Evolutionary conservation across 2,797 vertebrate genomes (phyloP), one percentile per base, ranked within the genome.

Genomic region (Eupleurogrammus muticus): DNA sequence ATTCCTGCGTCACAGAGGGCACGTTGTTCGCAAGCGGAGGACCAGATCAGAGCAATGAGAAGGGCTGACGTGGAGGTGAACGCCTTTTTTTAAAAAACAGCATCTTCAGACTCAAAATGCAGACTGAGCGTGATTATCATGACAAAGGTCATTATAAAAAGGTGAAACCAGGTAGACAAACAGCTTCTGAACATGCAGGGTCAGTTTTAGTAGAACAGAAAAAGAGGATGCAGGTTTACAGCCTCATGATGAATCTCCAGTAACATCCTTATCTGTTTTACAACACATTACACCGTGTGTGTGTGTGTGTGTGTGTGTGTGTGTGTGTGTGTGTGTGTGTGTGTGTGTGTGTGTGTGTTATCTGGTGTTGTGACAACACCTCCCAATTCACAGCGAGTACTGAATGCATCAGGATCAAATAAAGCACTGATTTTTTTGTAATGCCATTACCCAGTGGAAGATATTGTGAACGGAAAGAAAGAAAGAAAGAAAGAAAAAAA

Each of bases 91-190:
- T n/a, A 32, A 28, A 48, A 72, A 42, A 60, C 5, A 16, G 51
- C 56, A 62, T 81, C 56, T 71, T 57, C 36, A 56, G 58, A 70
- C 67, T 48, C 19, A 79, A 59, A 62, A 49, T 62, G 88, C 87
- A 89, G 76, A 83, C 78, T 47, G 81, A 87, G 57, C 9, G 56
- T 47, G 28, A 28, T 92, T 92, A 85, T 74, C 87, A 92, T 90
- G 44, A 92, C 89, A 93, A 91, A 87, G 74, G 46, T n/a, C 66
- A 28, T 28, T 19, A n/a, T n/a, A n/a, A 40, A 13, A 70, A 86
- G 83, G 75, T 79, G 76, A 76, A 75, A 53, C 72, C 78, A 88
- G 81, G 84, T 89, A 82, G 77, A 40, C 78, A 79, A 16, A 53
- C 48, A 69, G 84, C 91, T 84, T 66, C 58, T 10, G 73, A 92